Evolutionary conservation across 1,140 invertebrate species (phyloP), one percentile per base, ranked within the genome.

Genomic region (Aphidius ervi): DNA sequence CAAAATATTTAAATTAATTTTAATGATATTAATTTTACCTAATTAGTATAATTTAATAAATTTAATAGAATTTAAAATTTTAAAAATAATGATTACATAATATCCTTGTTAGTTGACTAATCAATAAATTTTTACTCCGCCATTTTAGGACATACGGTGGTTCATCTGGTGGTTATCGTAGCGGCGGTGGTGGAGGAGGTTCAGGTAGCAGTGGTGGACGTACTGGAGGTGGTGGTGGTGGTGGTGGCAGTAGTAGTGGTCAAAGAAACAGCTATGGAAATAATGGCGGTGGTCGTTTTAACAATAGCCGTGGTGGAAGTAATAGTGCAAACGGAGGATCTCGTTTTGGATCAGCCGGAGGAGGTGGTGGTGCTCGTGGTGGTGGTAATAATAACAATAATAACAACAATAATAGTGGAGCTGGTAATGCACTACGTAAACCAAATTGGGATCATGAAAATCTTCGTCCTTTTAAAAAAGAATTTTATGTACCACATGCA

Each of bases 381-480:
- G 73, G 75, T 58, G 74, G 74, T 47, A 70, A 67, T 53, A 56
- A 58, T 20, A 64, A 42, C 41, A 62, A 69, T 55, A 50, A 64
- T 67, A 40, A 70, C 68, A 56, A 68, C 66, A 52, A 60, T 61
- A 52, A 64, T 9, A 80, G 81, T 55, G 76, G 79, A 31, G 80
- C 85, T 31, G 89, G 90, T 8, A 83, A 85, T 56, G 83, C 81
- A 62, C 78, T 95, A 61, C 78, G 86, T 9, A 89, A 88, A 65
- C 90, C 90, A 5, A 86, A 88, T 67, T 97, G 93, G 93, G 89
- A 89, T 66, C 78, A 87, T 39, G 83, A 86, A 64, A 84, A 84
- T 53, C 77, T 97, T 16, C 84, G 87, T 59, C 91, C 92, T 9
- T 95, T 98, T 78, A 92, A 96, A 73, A 98, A 98, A 80, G 88